phyloP scores from a whole-genome alignment of 2,888 invertebrate species.

The Dynastes hyllus region DNA sequence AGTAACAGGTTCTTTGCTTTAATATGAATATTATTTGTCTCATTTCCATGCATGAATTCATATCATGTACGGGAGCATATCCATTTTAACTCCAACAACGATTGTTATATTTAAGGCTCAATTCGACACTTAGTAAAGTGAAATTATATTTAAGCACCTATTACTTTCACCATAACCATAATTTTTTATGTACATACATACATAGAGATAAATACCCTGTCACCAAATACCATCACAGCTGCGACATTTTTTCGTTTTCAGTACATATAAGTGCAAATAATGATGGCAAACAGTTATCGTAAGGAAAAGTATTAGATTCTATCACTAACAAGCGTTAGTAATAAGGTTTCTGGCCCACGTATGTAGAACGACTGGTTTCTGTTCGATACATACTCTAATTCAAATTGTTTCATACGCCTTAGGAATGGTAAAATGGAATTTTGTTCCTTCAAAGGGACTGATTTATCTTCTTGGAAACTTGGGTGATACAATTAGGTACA shows the following conservation, averaged over 20 bases:
- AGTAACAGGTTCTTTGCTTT: no score
- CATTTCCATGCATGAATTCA: no score
- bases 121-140: no score
- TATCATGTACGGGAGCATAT: no score
- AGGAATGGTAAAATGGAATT: neutral
- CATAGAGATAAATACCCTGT: neutral
- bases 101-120: no score
- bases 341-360: constrained; percentile 41
- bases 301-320: constrained; percentile 32
- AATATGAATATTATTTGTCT: no score
- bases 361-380: constrained; percentile 30
- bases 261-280: constrained; percentile 10
- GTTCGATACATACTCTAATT: constrained; percentile 19
- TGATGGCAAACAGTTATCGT: constrained; percentile 10
- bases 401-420: neutral
- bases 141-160: neutral
- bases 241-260: neutral
- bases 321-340: constrained; percentile 10
- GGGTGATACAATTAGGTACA: no score
- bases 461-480: no score
- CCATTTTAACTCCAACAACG: no score
- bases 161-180: constrained; percentile 2
- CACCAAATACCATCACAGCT: constrained; percentile 1
- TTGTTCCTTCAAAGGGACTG: neutral
- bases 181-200: constrained; percentile 4